Conservation (phyloP, 2,113 vertebrate genomes). For the Emberiza fucata region DNA sequence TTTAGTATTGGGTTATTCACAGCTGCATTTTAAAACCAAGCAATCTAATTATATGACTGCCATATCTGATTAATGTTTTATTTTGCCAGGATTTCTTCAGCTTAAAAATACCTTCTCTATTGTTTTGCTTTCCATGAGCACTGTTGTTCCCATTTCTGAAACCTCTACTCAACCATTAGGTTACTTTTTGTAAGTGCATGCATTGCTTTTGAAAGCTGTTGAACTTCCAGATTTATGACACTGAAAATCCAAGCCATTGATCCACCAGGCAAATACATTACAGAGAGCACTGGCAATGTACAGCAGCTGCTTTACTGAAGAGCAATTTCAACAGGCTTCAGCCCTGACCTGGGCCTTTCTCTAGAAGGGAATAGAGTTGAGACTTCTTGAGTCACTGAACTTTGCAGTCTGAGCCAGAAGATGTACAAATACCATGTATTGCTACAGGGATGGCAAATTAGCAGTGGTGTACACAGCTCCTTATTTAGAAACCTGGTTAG, state of each 20-base stretch:
- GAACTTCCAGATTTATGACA: constrained; percentile 49
- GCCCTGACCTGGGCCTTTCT: background rate
- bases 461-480: background rate
- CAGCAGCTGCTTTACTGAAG: background rate
- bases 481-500: background rate
- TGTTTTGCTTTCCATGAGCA: background rate
- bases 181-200: constrained; percentile 23
- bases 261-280: background rate
- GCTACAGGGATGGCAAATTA: background rate
- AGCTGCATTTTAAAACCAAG: background rate
- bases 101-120: background rate
- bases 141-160: constrained; percentile 9
- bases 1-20: background rate
- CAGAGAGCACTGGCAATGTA: background rate
- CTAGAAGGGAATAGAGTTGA: background rate
- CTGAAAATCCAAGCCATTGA: constrained; percentile 36
- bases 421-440: background rate
- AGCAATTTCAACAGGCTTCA: background rate
- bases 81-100: background rate
- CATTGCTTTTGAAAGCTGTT: constrained; percentile 41
- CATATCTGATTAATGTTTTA: background rate
- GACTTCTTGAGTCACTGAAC: background rate
- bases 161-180: constrained; percentile 10
- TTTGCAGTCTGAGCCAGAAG: background rate
- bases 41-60: background rate